Evolutionary conservation across 2,113 vertebrate genomes (phyloP), one percentile per base, ranked within the genome.

Genomic region (Scomber scombrus): DNA sequence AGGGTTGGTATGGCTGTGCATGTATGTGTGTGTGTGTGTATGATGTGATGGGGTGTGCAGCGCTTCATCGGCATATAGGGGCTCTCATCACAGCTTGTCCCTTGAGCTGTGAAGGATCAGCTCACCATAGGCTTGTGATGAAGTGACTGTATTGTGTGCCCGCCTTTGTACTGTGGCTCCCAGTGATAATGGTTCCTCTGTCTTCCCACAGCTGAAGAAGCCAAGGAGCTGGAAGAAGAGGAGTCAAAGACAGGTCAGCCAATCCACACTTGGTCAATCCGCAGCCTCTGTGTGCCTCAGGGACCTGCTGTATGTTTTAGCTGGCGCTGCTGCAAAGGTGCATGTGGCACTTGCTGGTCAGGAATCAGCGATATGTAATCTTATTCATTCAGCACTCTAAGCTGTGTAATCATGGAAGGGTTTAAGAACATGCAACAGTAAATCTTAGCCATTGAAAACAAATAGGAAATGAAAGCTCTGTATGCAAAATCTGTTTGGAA

Each of bases 231-330:
- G 40, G 96, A 97, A 23, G 95, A 96, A 85, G 96, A 96, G 66
- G 96, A 95, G 85, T 93, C 94, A 90, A 97, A 97, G 91, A 96
- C 96, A 88, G 97, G 97, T 98, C 80, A 89, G 96, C 91, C 43
- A 67, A 67, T n/a, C 57, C 78, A 62, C 84, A 80, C 71, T 74
- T 75, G 80, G 75, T 84, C 72, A 70, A 85, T 51, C 31, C 60
- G 75, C 19, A 51, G 74, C 43, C 69, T 73, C 73, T 75, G 29
- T 8, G 1, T 54, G 13, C 43, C 58, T 73, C 43, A 69, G 46
- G 16, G 49, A 18, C 34, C 57, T 12, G 50, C 67, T 68, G 50
- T 49, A 47, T 68, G 60, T 64, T 58, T 64, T 26, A 55, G 61
- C 49, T 47, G 21, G 54, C 40, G 12, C 4, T 50, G 54, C 74